Evolutionary conservation across 2,888 invertebrate genomes (phyloP), one percentile per base, ranked within the genome.

Genomic region (Tromatobia lineatoria): DNA sequence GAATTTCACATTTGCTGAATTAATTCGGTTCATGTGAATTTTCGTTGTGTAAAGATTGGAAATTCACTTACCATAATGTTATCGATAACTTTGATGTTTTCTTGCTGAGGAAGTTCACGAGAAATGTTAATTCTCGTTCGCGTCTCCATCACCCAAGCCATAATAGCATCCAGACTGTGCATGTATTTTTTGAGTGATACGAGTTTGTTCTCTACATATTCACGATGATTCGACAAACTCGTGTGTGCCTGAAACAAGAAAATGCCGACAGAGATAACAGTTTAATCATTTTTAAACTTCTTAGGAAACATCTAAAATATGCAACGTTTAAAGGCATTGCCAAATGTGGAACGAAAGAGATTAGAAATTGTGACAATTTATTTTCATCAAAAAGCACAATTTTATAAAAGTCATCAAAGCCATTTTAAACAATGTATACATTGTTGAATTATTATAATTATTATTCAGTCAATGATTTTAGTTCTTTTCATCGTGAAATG

Each of bases 181-280:
- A 94, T 92, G 91, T 95, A 95, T 92, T 95, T 95, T 91, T 94
- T 94, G 87, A 96, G 94, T 87, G 95, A 95, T 13, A 94, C 90
- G 90, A 96, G 93, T 93, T 95, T 95, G 88, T 94, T 94, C 89
- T 94, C 94, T 61, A 96, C 94, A 91, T 95, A 95, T 88, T 95
- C 94, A 64, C 95, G 94, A 92, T 96, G 95, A 83, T 94, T 94
- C 4, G 94, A 90, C 82, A 96, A 92, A 83, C 94, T 94, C 6
- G 92, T 87, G 85, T 94, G 93, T 15, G 94, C 94, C 84, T 84
- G 20, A 20, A 45, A n/a, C 38, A 38, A 10, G 18, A 61, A 34
- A 38, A 73, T 34, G 6, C 6, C 4, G 7, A 7, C 2, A 34
- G 3, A 7, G 34, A 34, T 34, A 7, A 34, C 34, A 34, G 34